These are phyloP conservation scores for Epinotia ramella DNA, from an alignment of 2,888 invertebrate genomes.

Conservation along the genomic window DNA sequence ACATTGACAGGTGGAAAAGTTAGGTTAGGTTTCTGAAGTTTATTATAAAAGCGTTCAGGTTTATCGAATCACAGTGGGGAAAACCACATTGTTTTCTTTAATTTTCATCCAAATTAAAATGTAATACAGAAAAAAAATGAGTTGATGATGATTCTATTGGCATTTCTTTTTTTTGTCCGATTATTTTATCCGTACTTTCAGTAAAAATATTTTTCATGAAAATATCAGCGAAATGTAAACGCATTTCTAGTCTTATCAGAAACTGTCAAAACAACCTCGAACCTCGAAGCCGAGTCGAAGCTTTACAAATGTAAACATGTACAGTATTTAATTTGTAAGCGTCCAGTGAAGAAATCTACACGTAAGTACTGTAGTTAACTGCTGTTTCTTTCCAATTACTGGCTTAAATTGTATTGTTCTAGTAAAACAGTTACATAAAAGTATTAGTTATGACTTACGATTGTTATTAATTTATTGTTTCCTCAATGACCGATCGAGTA, in stretches of 20 bases:
- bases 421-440: not conserved
- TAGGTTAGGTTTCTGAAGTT: constrained; percentile 23
- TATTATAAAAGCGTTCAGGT: constrained; percentile 4
- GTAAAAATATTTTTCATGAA: not conserved
- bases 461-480: not conserved
- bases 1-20: constrained; percentile 31
- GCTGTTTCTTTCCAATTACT: not conserved
- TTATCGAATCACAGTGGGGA: not conserved
- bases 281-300: too few relatives aligned
- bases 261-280: not conserved
- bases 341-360: constrained; percentile 7
- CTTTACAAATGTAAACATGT: constrained; percentile 38
- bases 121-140: not conserved
- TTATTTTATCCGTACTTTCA: not conserved
- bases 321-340: constrained; percentile 20
- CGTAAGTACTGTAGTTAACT: constrained; percentile 1
- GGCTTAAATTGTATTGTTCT: not conserved
- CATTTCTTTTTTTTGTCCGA: not conserved
- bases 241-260: constrained; percentile 10
- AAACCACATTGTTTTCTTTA: not conserved
- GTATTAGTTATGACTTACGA: not conserved
- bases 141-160: too few relatives aligned
- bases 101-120: not conserved
- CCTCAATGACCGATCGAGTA: not conserved
- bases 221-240: not conserved